phyloP scores from a whole-genome alignment of 30 jellyfish, hydroid and myxozoan species.

The Chrysaora quinquecirrha region DNA sequence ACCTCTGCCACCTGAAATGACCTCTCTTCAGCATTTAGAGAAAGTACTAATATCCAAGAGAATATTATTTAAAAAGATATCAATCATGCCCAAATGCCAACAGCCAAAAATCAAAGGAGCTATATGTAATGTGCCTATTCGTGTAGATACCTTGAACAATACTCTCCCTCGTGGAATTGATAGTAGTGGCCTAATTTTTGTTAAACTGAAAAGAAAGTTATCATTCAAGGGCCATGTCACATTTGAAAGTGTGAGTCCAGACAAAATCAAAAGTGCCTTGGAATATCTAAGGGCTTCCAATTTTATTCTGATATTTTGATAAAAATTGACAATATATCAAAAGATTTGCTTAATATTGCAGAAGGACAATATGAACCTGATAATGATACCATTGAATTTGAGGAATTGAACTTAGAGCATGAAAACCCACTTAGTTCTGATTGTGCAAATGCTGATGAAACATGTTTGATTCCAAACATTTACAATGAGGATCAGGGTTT shows the following conservation, averaged over 20 bases:
- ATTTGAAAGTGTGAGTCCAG: constrained; percentile 31
- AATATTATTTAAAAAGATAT: constrained; percentile 13
- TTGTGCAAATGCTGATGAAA: too few relatives aligned
- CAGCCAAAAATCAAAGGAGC: constrained; percentile 42
- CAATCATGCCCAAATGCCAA: constrained; percentile 56
- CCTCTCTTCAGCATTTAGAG: constrained; percentile 4
- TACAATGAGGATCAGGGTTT: background rate
- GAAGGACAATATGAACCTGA: background rate
- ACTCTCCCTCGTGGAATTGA: constrained; percentile 10
- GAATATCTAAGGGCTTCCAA: constrained; percentile 6
- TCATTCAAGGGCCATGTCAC: constrained; percentile 18
- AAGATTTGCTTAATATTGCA: background rate
- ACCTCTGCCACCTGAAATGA: background rate
- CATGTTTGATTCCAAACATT: too few relatives aligned
- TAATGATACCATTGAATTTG: too few relatives aligned
- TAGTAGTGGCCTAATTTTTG: constrained; percentile 1
- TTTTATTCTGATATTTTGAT: background rate
- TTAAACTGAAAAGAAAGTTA: constrained; percentile 26
- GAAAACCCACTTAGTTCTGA: too few relatives aligned
- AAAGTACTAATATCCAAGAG: constrained; percentile 7
- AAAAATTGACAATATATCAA: background rate
- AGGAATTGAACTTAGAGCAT: too few relatives aligned
- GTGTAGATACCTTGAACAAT: background rate
- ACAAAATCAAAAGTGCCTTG: constrained; percentile 7
- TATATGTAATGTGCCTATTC: constrained; percentile 23